Percentiles rank a stretch among this genome's conserved stretches.
phyloP scores from a whole-genome alignment of 2,113 vertebrate species.

The Quiscalus mexicanus region DNA sequence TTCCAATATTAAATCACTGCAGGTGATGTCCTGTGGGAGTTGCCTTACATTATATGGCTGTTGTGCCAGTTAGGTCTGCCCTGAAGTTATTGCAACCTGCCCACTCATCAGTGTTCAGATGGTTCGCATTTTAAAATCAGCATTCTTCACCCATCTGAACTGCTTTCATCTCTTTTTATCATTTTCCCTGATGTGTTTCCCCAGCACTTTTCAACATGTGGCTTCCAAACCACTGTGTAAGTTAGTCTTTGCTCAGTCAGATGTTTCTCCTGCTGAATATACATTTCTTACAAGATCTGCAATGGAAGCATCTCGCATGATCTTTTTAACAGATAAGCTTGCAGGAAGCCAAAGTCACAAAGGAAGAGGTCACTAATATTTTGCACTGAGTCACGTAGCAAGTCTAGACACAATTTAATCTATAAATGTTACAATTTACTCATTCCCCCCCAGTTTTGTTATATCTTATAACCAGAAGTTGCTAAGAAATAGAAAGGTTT shows the following conservation, averaged over 20 bases:
- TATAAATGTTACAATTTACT: background rate
- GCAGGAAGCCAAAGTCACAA: background rate
- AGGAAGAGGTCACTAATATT: constrained; percentile 27
- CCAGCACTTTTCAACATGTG: constrained; percentile 53
- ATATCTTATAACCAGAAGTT: background rate
- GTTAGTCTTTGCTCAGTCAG: constrained; percentile 51
- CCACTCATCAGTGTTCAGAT: constrained; percentile 12
- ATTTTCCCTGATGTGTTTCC: constrained; percentile 4
- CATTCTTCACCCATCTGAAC: background rate
- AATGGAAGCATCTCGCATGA: constrained; percentile 25
- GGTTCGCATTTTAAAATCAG: constrained; percentile 12
- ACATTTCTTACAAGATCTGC: constrained; percentile 17
- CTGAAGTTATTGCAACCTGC: background rate
- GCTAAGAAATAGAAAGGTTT: background rate
- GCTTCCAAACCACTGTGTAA: constrained; percentile 49
- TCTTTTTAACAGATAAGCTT: constrained; percentile 35
- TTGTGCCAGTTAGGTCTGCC: background rate
- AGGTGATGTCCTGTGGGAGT: constrained; percentile 13
- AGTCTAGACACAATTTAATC: background rate
- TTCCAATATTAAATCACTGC: constrained; percentile 22
- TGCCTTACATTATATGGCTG: background rate
- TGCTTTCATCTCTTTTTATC: constrained; percentile 10
- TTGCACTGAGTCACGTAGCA: background rate
- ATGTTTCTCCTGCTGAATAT: constrained; percentile 40
- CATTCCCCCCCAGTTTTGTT: background rate